These are phyloP conservation scores for Baryphthengus martii DNA, from an alignment of 2,113 vertebrate genomes.

Conservation along the genomic window DNA sequence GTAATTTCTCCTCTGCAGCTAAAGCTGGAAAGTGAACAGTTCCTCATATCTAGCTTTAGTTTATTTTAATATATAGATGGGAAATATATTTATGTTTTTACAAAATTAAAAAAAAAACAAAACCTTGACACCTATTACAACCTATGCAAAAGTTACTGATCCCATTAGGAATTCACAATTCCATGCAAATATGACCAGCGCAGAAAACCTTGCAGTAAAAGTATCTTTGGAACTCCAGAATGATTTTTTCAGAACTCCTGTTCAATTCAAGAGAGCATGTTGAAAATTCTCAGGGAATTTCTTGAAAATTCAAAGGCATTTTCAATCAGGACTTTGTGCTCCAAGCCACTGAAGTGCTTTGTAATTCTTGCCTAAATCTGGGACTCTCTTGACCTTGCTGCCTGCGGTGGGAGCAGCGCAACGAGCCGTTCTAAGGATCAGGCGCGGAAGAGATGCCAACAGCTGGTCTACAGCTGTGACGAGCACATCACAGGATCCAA, in stretches of 20 bases:
- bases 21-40: not conserved
- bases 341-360: not conserved
- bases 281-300: not conserved
- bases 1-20: not conserved
- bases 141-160: not conserved
- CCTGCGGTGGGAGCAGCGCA: not conserved
- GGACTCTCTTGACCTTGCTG: not conserved
- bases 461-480: not conserved
- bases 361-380: not conserved
- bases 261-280: not conserved
- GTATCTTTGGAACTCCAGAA: not conserved
- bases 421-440: rapidly evolving
- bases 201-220: not conserved
- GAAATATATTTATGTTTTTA: not conserved
- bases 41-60: not conserved
- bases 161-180: not conserved
- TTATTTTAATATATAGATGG: not conserved
- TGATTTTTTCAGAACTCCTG: not conserved
- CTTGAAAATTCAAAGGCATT: not conserved
- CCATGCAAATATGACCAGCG: not conserved
- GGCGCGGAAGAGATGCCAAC: not conserved
- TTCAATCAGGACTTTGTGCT: not conserved
- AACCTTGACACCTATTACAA: not conserved
- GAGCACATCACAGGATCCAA: not conserved
- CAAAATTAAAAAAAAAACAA: too few relatives aligned